Evolutionary conservation across 2,888 invertebrate species (phyloP), one percentile per base, ranked within the genome.

Genomic region (Macrosoma leucophasiata): DNA sequence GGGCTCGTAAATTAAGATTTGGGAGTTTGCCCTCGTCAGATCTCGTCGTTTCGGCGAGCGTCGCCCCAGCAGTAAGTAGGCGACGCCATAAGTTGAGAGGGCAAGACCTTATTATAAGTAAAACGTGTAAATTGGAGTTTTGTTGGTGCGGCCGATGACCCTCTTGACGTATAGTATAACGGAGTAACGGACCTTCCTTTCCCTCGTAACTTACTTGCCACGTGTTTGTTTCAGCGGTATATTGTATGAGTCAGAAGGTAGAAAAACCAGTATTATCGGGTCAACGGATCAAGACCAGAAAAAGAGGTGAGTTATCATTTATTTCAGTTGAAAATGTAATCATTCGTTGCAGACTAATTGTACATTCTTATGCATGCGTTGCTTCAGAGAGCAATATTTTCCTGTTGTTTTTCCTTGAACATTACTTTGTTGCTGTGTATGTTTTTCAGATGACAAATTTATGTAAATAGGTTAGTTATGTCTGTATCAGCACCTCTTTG

Each of bases 251-350:
- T 97, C 97, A 97, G 90, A 97, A 97, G 94, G 94, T 92, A 91
- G 97, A 97, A 96, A 96, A 97, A 95, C 97, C 97, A 92, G 94
- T 96, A 91, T 90, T 97, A 92, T 96, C 96, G 92, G 97, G 97
- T 95, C 97, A 97, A 91, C 96, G 97, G 90, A 97, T 97, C 91
- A 97, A 97, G 95, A 97, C 97, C 95, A 94, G 97, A 93, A 97
- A 97, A 94, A 96, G 97, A 96, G 96, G 96, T 96, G 86, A 86
- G 86, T 53, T 29, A 13, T 22, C 7, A 43, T 11, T 39, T 26
- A 39, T 42, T 46, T 46, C 42, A 35, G 50, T n/a, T n/a, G n/a
- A n/a, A n/a, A n/a, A n/a, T n/a, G n/a, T n/a, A n/a, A n/a, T n/a
- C n/a, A n/a, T n/a, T n/a, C n/a, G n/a, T n/a, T n/a, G n/a, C n/a